Evolutionary conservation across 1,140 invertebrate genomes (phyloP), one percentile per base, ranked within the genome.

Genomic region (Solenopsis invicta): DNA sequence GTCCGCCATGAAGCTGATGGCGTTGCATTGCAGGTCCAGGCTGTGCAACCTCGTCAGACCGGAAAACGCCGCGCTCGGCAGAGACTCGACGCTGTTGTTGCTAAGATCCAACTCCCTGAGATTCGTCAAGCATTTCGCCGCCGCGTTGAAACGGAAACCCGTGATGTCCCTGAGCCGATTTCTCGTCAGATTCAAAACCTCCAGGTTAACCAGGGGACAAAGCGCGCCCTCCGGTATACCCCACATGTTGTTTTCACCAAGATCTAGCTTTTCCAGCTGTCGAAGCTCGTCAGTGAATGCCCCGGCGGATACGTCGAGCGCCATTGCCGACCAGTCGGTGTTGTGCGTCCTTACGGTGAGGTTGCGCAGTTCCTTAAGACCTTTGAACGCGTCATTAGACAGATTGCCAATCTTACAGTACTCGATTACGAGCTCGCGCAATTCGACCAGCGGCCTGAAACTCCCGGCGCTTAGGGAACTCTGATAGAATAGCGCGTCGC

Each of bases 331-430:
- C 98, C 98, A 98, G 93, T 98, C 98, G 54, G 97, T 97, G 93
- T 99, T 99, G 94, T 98, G 97, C 13, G 98, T 98, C 88, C 98
- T 96, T 67, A 99, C 96, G 3, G 98, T 98, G 50, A 99, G 96
- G 94, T 98, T 98, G 81, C 97, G 96, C 64, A 99, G 95, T 93
- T 98, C 97, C 61, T 97, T 96, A 16, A 98, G 96, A 4, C 98
- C 98, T 16, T 97, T 96, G 91, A 99, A 98, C 1, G 98, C 97
- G 18, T 97, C 98, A 72, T 98, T 97, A 3, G 98, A 98, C 29
- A 99, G 96, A 93, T 98, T 98, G 50, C 97, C 97, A 84, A 99
- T 97, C 95, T 98, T 98, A 95, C 98, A 99, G 89, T 97, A 98
- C 93, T 99, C 98, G 78, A 99, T 98, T 13, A 97, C 97, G 6